Conservation (phyloP, 2,797 vertebrate species). For the Gambusia yucatana region DNA sequence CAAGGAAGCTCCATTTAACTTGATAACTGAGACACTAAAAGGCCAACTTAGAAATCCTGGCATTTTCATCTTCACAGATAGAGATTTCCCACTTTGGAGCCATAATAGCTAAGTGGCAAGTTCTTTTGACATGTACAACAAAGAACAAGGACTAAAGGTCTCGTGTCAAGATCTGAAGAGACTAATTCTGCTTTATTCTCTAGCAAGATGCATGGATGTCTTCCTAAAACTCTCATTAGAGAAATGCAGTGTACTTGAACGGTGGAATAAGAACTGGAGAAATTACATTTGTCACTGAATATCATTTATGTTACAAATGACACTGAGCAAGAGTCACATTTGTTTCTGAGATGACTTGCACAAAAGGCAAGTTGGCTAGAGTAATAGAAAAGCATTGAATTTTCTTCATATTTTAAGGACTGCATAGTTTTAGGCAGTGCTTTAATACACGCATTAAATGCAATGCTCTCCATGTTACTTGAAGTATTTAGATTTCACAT, state of each 20-base stretch:
- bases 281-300: background rate
- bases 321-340: background rate
- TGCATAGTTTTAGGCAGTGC: background rate
- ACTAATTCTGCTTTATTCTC: background rate
- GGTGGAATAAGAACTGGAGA: background rate
- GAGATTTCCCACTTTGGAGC: background rate
- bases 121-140: constrained; percentile 16
- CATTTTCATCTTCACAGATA: background rate
- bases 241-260: background rate
- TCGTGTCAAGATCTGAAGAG: constrained; percentile 7
- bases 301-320: background rate
- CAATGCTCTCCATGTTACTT: background rate
- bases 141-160: constrained; percentile 20
- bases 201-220: background rate
- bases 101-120: background rate
- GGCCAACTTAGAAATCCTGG: background rate
- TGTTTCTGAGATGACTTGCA: background rate
- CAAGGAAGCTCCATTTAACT: background rate
- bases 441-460: background rate
- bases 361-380: background rate
- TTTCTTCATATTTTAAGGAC: background rate
- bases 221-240: constrained; percentile 19
- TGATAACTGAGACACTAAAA: constrained; percentile 7
- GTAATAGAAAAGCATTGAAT: background rate
- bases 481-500: background rate